Conservation (phyloP, 2,797 vertebrate species). For the Tachyglossus aculeatus region DNA sequence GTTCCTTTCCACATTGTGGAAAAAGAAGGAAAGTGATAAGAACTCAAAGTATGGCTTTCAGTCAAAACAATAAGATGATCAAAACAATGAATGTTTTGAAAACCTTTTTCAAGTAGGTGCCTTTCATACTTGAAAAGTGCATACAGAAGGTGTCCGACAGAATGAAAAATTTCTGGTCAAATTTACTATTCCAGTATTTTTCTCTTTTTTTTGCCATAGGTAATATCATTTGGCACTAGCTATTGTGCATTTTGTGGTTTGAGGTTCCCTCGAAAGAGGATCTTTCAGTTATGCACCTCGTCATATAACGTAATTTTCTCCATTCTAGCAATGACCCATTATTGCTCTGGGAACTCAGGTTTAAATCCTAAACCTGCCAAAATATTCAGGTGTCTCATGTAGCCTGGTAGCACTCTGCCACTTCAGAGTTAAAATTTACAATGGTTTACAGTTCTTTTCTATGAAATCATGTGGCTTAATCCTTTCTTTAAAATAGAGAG, state of each 20-base stretch:
- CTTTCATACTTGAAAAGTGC: conserved; percentile 70
- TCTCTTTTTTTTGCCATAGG: background rate
- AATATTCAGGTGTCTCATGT: conserved; percentile 9
- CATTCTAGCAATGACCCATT: conserved; percentile 8
- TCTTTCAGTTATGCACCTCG: background rate
- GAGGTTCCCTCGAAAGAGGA: conserved; percentile 8
- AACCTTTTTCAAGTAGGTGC: conserved; percentile 66
- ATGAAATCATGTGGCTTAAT: conserved; percentile 45
- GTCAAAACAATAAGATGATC: conserved; percentile 59
- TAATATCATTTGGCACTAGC: conserved; percentile 19
- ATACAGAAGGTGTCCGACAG: conserved; percentile 40
- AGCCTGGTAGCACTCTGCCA: conserved; percentile 46
- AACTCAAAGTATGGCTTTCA: conserved; percentile 33
- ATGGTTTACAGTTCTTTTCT: conserved; percentile 51
- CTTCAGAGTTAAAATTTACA: conserved; percentile 45
- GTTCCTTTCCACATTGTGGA: conserved; percentile 15
- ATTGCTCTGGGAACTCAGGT: background rate
- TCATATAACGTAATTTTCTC: conserved; percentile 19
- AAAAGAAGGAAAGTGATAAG: conserved; percentile 3
- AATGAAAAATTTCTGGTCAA: conserved; percentile 23
- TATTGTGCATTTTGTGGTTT: background rate
- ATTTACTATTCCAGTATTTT: conserved; percentile 15
- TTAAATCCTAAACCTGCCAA: conserved; percentile 17
- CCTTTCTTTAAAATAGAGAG: conserved; percentile 55
- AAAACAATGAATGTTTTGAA: conserved; percentile 47